Percentiles rank a stretch among this genome's conserved stretches.
phyloP scores from a whole-genome alignment of 2,888 invertebrate species.

The Philereme transversata region DNA sequence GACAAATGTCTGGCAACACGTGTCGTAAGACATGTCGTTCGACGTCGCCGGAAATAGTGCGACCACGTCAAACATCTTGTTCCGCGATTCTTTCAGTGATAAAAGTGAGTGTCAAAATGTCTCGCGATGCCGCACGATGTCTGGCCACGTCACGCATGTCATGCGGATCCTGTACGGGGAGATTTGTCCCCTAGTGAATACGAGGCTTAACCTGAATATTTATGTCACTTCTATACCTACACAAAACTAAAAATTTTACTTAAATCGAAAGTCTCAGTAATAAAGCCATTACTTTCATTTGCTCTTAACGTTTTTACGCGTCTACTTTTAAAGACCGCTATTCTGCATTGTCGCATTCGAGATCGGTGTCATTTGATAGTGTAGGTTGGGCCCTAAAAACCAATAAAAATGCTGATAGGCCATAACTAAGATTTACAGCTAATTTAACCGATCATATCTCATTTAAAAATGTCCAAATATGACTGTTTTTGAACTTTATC shows the following conservation, averaged over 20 bases:
- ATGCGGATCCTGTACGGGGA: too few species aligned
- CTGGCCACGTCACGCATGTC: too few species aligned
- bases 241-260: background rate
- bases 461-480: constrained; percentile 33
- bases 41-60: too few species aligned
- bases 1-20: too few species aligned
- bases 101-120: too few species aligned
- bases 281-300: constrained; percentile 23
- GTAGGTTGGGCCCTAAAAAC: constrained; percentile 32
- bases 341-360: constrained; percentile 22
- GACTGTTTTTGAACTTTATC: constrained; percentile 28
- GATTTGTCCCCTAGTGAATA: too few species aligned
- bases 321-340: constrained; percentile 17
- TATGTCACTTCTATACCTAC: background rate
- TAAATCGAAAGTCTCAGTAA: constrained; percentile 20
- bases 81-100: too few species aligned
- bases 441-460: constrained; percentile 35
- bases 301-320: constrained; percentile 8
- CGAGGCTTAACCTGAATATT: background rate
- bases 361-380: constrained; percentile 20
- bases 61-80: too few species aligned
- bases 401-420: constrained; percentile 34
- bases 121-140: too few species aligned
- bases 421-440: constrained; percentile 35
- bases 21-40: too few species aligned